These are phyloP conservation scores for Rosalia funebris DNA, from an alignment of 2,888 invertebrate genomes.

Conservation along the genomic window DNA sequence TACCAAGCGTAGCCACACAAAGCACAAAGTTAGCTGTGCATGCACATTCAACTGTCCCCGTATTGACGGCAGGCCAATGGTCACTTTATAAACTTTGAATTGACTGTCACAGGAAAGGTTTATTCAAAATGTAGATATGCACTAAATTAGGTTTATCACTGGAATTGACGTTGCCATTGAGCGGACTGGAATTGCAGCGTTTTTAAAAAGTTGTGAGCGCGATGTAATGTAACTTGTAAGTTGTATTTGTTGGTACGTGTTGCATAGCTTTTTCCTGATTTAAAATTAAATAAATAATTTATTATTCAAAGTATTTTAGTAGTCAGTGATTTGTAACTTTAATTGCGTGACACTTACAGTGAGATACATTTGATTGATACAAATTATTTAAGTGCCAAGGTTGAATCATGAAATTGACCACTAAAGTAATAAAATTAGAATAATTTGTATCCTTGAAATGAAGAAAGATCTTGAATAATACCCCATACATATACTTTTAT, in stretches of 20 bases:
- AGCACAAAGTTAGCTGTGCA: slow-evolving; percentile 58
- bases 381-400: too few relatives aligned
- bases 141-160: slow-evolving; percentile 53
- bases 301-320: too few relatives aligned
- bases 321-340: too few relatives aligned
- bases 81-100: slow-evolving; percentile 62
- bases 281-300: too few relatives aligned
- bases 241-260: slow-evolving; percentile 11
- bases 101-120: slow-evolving; percentile 57
- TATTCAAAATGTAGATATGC: slow-evolving; percentile 52
- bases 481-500: too few relatives aligned
- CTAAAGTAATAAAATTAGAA: too few relatives aligned
- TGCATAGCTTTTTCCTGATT: too few relatives aligned
- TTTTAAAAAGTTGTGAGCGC: slow-evolving; percentile 9
- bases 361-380: too few relatives aligned
- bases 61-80: slow-evolving; percentile 58
- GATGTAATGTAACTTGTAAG: slow-evolving; percentile 6
- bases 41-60: slow-evolving; percentile 59
- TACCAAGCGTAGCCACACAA: slow-evolving; percentile 56
- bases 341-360: too few relatives aligned
- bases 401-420: too few relatives aligned
- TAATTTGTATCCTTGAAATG: too few relatives aligned
- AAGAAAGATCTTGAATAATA: too few relatives aligned
- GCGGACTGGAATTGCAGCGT: slow-evolving; percentile 1
- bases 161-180: slow-evolving; percentile 43